These are phyloP conservation scores for Amiota communis DNA, from an alignment of 2,888 invertebrate genomes.

Conservation along the genomic window DNA sequence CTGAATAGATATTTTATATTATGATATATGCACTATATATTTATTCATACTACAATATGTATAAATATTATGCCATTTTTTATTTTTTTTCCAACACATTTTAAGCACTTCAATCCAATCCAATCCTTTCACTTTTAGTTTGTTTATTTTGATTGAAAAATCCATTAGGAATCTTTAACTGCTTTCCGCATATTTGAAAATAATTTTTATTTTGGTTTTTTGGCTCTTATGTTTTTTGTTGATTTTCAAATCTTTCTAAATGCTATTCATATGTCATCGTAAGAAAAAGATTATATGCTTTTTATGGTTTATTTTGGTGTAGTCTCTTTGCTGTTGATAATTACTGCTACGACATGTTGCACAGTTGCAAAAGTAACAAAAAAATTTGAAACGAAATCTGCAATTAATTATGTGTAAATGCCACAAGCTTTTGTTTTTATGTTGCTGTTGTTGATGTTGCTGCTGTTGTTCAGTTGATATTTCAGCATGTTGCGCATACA, in stretches of 20 bases:
- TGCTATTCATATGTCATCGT: constrained; percentile 42
- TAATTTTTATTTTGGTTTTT: background rate
- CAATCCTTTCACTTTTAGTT: constrained; percentile 49
- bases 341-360: constrained; percentile 36
- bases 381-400: constrained; percentile 42
- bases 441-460: constrained; percentile 13
- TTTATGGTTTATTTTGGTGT: too few species aligned
- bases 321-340: too few species aligned
- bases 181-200: constrained; percentile 49
- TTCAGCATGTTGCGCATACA: constrained; percentile 22
- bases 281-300: too few species aligned
- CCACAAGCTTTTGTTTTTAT: constrained; percentile 37
- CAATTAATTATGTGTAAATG: constrained; percentile 53
- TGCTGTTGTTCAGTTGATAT: constrained; percentile 20
- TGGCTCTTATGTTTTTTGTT: constrained; percentile 28
- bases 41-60: background rate
- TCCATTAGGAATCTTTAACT: constrained; percentile 44
- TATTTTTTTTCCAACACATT: too few species aligned
- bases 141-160: constrained; percentile 36
- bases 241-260: constrained; percentile 18
- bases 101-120: too few species aligned
- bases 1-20: background rate
- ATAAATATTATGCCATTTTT: background rate
- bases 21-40: background rate
- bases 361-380: constrained; percentile 28